Evolutionary conservation across 23 tunicate genomes (phyloP).

Genomic region (Ascidia mentula): DNA sequence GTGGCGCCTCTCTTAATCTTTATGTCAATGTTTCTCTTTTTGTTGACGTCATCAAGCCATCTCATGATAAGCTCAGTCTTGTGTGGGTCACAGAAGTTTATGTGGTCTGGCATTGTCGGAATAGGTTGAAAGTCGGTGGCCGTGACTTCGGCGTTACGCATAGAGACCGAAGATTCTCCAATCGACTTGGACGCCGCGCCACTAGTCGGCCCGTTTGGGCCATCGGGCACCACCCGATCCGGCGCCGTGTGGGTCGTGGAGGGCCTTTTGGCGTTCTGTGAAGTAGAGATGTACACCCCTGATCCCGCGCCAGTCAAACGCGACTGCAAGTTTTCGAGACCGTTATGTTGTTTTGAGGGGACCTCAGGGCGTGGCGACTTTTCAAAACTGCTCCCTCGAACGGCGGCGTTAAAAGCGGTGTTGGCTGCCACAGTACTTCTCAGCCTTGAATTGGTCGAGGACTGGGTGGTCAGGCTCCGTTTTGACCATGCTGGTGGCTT

Average conservation of each 20-base stretch:
- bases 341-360: slow-evolving; percentile 5
- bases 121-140: slow-evolving; percentile 80
- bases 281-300: slow-evolving; percentile 10
- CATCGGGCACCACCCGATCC: neutral
- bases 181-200: neutral
- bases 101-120: slow-evolving; percentile 90
- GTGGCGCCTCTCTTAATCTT: slow-evolving; percentile 17
- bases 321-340: slow-evolving; percentile 35
- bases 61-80: slow-evolving; percentile 76
- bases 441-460: neutral
- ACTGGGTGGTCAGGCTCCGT: slow-evolving; percentile 30
- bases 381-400: slow-evolving; percentile 41
- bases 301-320: slow-evolving; percentile 19
- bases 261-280: slow-evolving; percentile 1
- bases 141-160: slow-evolving; percentile 3
- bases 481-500: slow-evolving; percentile 49
- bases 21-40: slow-evolving; percentile 70
- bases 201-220: neutral
- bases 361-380: slow-evolving; percentile 9
- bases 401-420: slow-evolving; percentile 32
- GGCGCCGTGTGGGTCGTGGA: slow-evolving; percentile 1
- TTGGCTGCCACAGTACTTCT: neutral
- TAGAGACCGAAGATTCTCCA: neutral
- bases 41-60: slow-evolving; percentile 91
- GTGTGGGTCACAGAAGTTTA: slow-evolving; percentile 84